These are phyloP conservation scores for Caenorhabditis japonica DNA, from an alignment of 2,888 invertebrate genomes.

Conservation along the genomic window DNA sequence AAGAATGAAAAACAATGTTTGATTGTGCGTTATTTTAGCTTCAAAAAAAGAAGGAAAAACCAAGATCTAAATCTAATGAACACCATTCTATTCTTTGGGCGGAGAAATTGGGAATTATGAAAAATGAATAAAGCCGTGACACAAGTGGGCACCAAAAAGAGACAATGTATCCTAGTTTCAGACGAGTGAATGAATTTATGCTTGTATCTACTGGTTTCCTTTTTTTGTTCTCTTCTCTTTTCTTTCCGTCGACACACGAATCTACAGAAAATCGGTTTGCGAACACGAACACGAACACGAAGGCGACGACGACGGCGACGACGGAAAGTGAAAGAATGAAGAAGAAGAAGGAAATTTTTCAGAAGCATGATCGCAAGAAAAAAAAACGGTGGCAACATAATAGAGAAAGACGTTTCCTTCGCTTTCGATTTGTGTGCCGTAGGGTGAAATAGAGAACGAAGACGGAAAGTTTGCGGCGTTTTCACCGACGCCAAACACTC, in stretches of 20 bases:
- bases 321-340: conserved; percentile 34
- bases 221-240: not conserved
- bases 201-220: conserved; percentile 29
- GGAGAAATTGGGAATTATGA: conserved; percentile 2
- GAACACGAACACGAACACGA: too few relatives aligned
- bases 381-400: conserved; percentile 32
- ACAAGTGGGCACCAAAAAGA: not conserved
- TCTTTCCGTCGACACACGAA: too few relatives aligned
- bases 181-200: conserved; percentile 1
- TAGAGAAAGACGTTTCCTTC: conserved; percentile 19
- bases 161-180: conserved; percentile 22
- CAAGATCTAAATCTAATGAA: conserved; percentile 3
- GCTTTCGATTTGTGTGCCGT: conserved; percentile 12
- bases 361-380: conserved; percentile 12
- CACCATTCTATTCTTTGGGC: not conserved
- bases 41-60: not conserved
- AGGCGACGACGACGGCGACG: too few relatives aligned
- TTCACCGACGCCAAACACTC: conserved; percentile 23
- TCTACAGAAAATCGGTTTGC: conserved; percentile 34
- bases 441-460: conserved; percentile 6
- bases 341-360: conserved; percentile 17
- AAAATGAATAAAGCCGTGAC: not conserved
- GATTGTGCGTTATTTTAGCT: not conserved
- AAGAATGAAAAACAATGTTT: conserved; percentile 3
- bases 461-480: conserved; percentile 22